These are phyloP conservation scores for Palythoa heliodiscus DNA, from an alignment of 92 coral and sea anemone species.

Conservation along the genomic window DNA sequence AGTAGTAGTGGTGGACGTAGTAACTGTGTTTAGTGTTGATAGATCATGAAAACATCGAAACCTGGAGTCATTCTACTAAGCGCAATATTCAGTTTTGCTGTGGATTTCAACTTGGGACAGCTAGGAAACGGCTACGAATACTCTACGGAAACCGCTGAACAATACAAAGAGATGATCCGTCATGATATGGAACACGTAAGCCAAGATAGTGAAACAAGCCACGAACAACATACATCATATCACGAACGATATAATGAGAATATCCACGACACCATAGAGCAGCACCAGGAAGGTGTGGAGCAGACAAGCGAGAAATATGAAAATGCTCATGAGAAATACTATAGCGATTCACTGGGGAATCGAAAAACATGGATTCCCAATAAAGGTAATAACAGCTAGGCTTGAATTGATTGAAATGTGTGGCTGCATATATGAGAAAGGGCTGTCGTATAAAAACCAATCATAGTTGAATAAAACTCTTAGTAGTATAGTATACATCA, in stretches of 20 bases:
- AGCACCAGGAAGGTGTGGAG: slow-evolving; percentile 15
- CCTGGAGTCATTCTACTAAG: not conserved
- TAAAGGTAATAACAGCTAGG: slow-evolving; percentile 4
- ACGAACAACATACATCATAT: slow-evolving; percentile 2
- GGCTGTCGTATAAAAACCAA: too few species aligned
- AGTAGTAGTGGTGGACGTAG: not conserved
- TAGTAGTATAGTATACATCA: too few species aligned
- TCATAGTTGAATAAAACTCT: too few species aligned
- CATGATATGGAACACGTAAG: slow-evolving; percentile 32
- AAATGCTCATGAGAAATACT: slow-evolving; percentile 26
- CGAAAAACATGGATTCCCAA: not conserved
- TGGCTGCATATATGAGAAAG: not conserved
- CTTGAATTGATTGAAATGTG: not conserved
- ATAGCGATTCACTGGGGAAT: slow-evolving; percentile 19
- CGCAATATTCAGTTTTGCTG: not conserved
- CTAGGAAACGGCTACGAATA: not conserved
- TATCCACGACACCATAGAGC: slow-evolving; percentile 25
- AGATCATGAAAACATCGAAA: not conserved
- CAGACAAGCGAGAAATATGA: slow-evolving; percentile 30
- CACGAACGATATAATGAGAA: slow-evolving; percentile 29
- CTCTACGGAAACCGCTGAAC: slow-evolving; percentile 3
- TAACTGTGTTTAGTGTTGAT: not conserved
- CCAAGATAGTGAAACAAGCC: not conserved
- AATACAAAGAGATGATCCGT: slow-evolving; percentile 17
- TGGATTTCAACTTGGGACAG: not conserved